These are phyloP conservation scores for Rhyacichthys aspro DNA, from an alignment of 2,797 vertebrate species.

Conservation along the genomic window DNA sequence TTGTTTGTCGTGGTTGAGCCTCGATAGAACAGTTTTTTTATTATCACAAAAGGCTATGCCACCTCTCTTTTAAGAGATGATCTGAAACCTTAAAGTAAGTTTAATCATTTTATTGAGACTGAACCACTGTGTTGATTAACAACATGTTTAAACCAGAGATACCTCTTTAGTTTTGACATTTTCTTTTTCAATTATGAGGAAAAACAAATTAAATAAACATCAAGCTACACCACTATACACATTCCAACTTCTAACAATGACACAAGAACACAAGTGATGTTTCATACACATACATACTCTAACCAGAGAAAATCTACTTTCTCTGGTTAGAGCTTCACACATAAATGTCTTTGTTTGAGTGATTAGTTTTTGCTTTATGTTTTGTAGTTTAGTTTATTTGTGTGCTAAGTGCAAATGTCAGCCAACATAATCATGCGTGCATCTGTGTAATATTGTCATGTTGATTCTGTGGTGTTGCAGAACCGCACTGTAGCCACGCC, in stretches of 20 bases:
- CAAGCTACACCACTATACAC: too few species aligned
- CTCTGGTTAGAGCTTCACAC: too few species aligned
- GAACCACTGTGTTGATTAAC: conserved; percentile 62
- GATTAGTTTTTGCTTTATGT: neutral
- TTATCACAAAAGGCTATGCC: neutral
- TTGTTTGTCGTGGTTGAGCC: conserved; percentile 47
- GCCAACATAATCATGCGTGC: conserved; percentile 32
- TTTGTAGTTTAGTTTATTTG: conserved; percentile 16
- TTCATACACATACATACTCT: too few species aligned
- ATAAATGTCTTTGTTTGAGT: too few species aligned
- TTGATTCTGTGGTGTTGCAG: conserved; percentile 79
- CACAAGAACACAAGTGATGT: too few species aligned
- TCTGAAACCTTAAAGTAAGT: too few species aligned
- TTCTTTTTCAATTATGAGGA: too few species aligned
- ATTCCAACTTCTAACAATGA: too few species aligned
- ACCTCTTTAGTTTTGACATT: conserved; percentile 2
- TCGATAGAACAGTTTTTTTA: conserved; percentile 29
- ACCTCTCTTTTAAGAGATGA: neutral
- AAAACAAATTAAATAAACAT: too few species aligned
- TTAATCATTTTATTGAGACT: conserved; percentile 48
- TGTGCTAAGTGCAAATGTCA: conserved; percentile 42
- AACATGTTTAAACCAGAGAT: conserved; percentile 17
- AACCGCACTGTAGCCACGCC: conserved; percentile 98
- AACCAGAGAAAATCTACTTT: too few species aligned
- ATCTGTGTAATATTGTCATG: conserved; percentile 32